These are phyloP conservation scores for Himalopsyche phryganea DNA, from an alignment of 1,140 invertebrate genomes.

Conservation along the genomic window DNA sequence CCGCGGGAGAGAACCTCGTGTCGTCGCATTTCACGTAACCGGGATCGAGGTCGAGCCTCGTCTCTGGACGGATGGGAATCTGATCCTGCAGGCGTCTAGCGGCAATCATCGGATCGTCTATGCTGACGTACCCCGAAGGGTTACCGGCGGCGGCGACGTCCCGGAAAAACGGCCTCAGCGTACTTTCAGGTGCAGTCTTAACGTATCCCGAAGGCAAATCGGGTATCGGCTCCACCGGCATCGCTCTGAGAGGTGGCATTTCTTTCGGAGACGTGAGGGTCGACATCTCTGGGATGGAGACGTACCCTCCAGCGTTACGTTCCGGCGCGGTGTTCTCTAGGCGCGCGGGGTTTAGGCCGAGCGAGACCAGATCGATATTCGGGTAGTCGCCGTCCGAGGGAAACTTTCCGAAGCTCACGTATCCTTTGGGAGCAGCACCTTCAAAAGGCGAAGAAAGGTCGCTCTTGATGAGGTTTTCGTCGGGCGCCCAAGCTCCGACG, in stretches of 20 bases:
- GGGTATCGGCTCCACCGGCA: not conserved
- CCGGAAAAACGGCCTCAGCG: not conserved
- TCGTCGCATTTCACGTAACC: conserved; percentile 24
- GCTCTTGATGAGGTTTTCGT: not conserved
- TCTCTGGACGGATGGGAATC: not conserved
- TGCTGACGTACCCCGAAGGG: conserved; percentile 16
- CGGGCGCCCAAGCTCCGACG: not conserved
- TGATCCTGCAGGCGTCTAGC: not conserved
- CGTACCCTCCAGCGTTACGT: conserved; percentile 4
- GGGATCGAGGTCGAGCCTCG: not conserved
- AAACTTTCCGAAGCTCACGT: not conserved
- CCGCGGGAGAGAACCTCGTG: not conserved
- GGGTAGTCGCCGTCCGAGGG: conserved; percentile 4
- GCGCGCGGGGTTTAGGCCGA: not conserved
- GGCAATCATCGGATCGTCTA: conserved; percentile 8
- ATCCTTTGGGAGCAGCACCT: not conserved
- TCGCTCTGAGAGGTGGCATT: not conserved
- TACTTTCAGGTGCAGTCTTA: conserved; percentile 1
- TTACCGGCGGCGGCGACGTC: not conserved
- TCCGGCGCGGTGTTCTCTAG: not conserved
- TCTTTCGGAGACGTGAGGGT: not conserved
- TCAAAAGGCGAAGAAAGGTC: not conserved
- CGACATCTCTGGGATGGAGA: not conserved
- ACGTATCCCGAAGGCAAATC: conserved; percentile 11
- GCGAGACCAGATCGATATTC: not conserved